phyloP scores from a whole-genome alignment of 2,113 vertebrate genomes.

The Nipponia nippon region DNA sequence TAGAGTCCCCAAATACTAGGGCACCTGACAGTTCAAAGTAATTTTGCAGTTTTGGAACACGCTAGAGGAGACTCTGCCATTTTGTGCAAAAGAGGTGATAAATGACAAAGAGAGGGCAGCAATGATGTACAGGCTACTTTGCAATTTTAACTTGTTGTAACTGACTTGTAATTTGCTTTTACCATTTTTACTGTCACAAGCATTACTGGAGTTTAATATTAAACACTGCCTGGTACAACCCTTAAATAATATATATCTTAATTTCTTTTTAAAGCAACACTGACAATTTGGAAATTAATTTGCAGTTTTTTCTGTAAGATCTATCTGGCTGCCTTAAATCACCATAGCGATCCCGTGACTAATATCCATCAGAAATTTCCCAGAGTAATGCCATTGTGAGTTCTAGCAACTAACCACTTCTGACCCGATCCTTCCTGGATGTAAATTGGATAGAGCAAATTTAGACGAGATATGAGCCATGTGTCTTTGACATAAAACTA shows the following conservation, averaged over 20 bases:
- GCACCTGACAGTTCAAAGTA: background rate
- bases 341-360: background rate
- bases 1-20: background rate
- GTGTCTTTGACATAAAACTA: constrained; percentile 54
- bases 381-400: background rate
- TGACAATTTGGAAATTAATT: background rate
- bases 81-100: background rate
- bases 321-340: background rate
- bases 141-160: background rate
- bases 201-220: background rate
- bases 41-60: background rate
- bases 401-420: background rate
- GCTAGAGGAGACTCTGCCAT: background rate
- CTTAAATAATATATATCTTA: background rate
- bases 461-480: constrained; percentile 3
- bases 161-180: background rate
- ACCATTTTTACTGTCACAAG: background rate
- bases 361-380: background rate
- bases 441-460: background rate
- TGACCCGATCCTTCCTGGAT: background rate
- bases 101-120: background rate
- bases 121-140: background rate
- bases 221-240: background rate
- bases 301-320: background rate
- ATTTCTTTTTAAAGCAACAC: background rate